Evolutionary conservation across 2,888 invertebrate species (phyloP).

Genomic region (Brachynemurus nebulosus): DNA sequence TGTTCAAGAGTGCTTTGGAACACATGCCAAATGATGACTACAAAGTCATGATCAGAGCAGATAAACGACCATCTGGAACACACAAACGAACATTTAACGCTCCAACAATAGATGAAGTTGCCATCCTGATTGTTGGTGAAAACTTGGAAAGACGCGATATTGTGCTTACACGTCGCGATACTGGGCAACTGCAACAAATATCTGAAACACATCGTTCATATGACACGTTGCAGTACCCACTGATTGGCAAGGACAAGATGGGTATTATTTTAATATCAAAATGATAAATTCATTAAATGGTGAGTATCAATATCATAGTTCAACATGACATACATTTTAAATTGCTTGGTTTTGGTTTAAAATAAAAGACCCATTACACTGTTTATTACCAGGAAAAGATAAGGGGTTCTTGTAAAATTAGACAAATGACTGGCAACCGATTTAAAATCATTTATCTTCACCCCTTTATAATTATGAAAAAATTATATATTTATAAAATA

Average conservation of each 20-base stretch:
- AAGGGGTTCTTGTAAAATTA: background rate
- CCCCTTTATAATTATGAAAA: background rate
- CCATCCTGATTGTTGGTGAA: conserved; percentile 25
- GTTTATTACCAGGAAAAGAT: background rate
- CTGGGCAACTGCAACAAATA: conserved; percentile 16
- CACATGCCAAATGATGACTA: conserved; percentile 19
- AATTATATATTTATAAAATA: background rate
- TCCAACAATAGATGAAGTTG: conserved; percentile 26
- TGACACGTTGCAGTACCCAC: conserved; percentile 23
- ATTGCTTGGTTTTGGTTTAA: background rate
- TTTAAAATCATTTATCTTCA: background rate
- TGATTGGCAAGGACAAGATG: conserved; percentile 17
- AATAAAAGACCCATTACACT: background rate
- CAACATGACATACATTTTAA: background rate
- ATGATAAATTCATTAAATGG: conserved; percentile 11
- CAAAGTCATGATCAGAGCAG: conserved; percentile 24
- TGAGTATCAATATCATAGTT: conserved; percentile 3
- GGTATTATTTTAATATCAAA: conserved; percentile 15
- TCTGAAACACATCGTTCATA: conserved; percentile 17
- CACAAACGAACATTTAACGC: conserved; percentile 25
- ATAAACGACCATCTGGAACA: conserved; percentile 24
- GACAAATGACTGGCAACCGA: too few species aligned
- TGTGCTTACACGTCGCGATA: conserved; percentile 19
- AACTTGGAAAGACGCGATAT: conserved; percentile 24
- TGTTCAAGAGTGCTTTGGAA: conserved; percentile 23